Conservation (phyloP, 2,113 vertebrate genomes). For the Chinchilla lanigera region DNA sequence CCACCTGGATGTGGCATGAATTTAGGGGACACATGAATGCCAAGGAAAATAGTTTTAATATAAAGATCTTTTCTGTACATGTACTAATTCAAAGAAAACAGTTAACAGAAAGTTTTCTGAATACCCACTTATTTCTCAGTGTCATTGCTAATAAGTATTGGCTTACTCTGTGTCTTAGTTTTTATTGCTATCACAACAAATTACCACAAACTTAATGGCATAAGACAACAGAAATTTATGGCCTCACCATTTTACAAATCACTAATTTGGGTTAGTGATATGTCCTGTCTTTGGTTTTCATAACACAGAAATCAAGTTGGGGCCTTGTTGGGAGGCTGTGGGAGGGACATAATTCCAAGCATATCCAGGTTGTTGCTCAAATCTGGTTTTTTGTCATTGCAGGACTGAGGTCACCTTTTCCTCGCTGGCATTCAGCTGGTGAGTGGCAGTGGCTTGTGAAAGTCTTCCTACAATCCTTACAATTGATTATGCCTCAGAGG, state of each 20-base stretch:
- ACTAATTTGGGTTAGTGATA: neutral
- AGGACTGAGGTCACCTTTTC: neutral
- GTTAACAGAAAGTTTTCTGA: neutral
- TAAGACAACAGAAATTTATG: neutral
- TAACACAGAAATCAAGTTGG: neutral
- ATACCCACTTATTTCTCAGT: constrained; percentile 11
- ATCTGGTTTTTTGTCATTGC: neutral
- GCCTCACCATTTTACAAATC: neutral
- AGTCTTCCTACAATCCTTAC: neutral
- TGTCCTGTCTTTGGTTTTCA: neutral
- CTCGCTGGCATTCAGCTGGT: neutral
- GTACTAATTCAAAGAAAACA: neutral
- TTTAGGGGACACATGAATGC: neutral
- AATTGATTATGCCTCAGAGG: neutral
- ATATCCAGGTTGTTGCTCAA: neutral
- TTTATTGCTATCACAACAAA: neutral
- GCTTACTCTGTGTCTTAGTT: neutral
- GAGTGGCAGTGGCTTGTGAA: neutral
- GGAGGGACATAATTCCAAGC: neutral
- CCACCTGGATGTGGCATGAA: neutral
- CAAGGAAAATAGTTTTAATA: neutral
- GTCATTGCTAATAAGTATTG: neutral
- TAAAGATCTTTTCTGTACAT: neutral
- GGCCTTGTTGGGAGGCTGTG: neutral
- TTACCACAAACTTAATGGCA: neutral